Base-by-base conservation (phyloP, 2,888 invertebrate species). In the Tipula unca region DNA sequence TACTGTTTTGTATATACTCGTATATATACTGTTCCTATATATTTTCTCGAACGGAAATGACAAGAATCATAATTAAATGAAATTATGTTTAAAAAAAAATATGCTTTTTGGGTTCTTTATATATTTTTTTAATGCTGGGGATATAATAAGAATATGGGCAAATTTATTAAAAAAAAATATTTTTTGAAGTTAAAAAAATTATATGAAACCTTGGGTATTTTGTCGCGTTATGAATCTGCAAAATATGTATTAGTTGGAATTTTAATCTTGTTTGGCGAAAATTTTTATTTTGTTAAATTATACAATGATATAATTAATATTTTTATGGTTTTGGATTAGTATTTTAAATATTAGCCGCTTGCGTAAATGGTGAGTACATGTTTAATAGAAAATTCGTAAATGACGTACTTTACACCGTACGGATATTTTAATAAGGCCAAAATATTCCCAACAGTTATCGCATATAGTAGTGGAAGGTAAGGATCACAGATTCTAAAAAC, bases 1-100 rank as follows among this genome's bases (percentile, higher is more conserved):
- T 69, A 8, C 69, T 25, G 25, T 8, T 69, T 69, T 20, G 25
- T 69, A n/a, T n/a, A n/a, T n/a, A n/a, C n/a, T n/a, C n/a, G n/a
- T n/a, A n/a, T n/a, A n/a, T n/a, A n/a, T n/a, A 10, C 69, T 69
- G 69, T 69, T 25, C 8, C 25, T 25, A 69, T 69, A 69, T 69
- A n/a, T 39, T 69, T 69, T 69, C 10, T 69, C 10, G 25, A 69
- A 25, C 25, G 25, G 69, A 69, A 69, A 69, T 69, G 69, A 69
- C 69, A 69, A 69, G 69, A 69, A 69, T 69, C 69, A 69, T 69
- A 69, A 69, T 69, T 69, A 69, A 69, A 69, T 69, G 69, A 69
- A 69, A 69, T 69, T 1, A 6, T 69, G 69, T 69, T 69, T 69
- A 69, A 69, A 48, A 17, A 17, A 48, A 48, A 48, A 25, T 25